Base-by-base conservation (phyloP, 2,888 invertebrate genomes). In the Noctua fimbriata region DNA sequence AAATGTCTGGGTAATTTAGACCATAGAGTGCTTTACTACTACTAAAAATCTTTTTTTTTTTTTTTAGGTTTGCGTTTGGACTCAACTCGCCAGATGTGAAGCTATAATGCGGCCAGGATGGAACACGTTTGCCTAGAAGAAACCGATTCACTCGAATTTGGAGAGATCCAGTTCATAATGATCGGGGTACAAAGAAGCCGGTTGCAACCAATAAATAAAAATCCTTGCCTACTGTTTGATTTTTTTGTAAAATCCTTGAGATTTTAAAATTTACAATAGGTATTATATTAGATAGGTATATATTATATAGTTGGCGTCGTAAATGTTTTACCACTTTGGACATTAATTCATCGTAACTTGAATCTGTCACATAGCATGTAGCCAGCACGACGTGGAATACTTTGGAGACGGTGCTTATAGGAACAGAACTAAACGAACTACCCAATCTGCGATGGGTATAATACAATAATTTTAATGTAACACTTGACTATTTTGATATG, bases 1-100 rank as follows among this genome's bases (percentile, higher is more conserved):
- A 49, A 41, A 69, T 32, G 36, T 71, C 24, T 83, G 28, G 16
- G 3, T 66, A 21, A 24, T 74, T 75, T 44, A 18, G 67, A 67
- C 44, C 12, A n/a, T 16, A 18, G n/a, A 16, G 9, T 14, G 14
- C 5, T 58, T 14, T n/a, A 14, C n/a, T n/a, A 6, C 1, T n/a
- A n/a, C n/a, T 63, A 9, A 28, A 58, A n/a, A 58, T 0, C 16
- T 3, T 32, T 16, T 60, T 60, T 1, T 6, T 28, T 16, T 16
- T 10, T 60, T 9, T 28, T 32, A 9, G 3, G 28, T 0, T 9
- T 18, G 18, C 4, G 0, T 32, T 32, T 32, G 9, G 18, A 32
- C 3, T 9, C 10, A 63, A 32, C 9, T 32, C 18, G 10, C 63
- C 32, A 32, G 2, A 21, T 32, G 28, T 3, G 10, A 4, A 32